phyloP scores from a whole-genome alignment of 2,797 vertebrate species.

The Paratrypauchen microcephalus region DNA sequence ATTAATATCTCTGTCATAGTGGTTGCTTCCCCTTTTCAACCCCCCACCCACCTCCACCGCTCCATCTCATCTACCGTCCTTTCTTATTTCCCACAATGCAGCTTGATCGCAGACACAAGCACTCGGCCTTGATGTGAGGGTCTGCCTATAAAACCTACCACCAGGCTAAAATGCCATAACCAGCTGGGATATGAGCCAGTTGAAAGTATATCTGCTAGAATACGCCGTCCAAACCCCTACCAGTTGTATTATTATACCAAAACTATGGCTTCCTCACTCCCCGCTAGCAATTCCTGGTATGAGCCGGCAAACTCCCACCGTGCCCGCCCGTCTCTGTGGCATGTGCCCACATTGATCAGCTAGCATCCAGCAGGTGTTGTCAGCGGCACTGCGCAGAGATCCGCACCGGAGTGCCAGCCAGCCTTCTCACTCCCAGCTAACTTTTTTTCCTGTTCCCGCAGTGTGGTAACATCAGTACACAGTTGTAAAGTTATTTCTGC shows the following conservation, averaged over 20 bases:
- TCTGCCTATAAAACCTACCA: slow-evolving; percentile 61
- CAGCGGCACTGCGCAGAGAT: slow-evolving; percentile 47
- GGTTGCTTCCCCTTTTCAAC: slow-evolving; percentile 46
- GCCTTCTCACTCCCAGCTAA: slow-evolving; percentile 3
- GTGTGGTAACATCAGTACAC: background rate
- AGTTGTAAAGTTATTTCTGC: background rate
- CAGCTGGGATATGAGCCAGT: slow-evolving; percentile 59
- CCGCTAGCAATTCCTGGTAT: slow-evolving; percentile 62
- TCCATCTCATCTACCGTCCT: slow-evolving; percentile 3
- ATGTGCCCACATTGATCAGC: slow-evolving; percentile 41
- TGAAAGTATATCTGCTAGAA: slow-evolving; percentile 47
- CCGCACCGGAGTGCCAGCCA: slow-evolving; percentile 37
- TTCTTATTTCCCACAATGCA: slow-evolving; percentile 32
- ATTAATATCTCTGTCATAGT: slow-evolving; percentile 70
- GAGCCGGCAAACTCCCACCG: slow-evolving; percentile 25
- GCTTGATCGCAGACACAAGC: slow-evolving; percentile 44
- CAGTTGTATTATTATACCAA: slow-evolving; percentile 70
- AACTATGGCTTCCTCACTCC: slow-evolving; percentile 57
- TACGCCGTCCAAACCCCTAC: slow-evolving; percentile 56
- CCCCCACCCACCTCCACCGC: background rate
- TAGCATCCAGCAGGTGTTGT: slow-evolving; percentile 61
- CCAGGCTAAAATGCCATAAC: slow-evolving; percentile 60
- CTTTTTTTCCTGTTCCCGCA: background rate
- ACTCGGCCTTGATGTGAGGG: slow-evolving; percentile 52
- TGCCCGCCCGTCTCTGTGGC: slow-evolving; percentile 28